These are phyloP conservation scores for Chrysomela aeneicollis DNA, from an alignment of 2,888 invertebrate genomes.

Conservation along the genomic window DNA sequence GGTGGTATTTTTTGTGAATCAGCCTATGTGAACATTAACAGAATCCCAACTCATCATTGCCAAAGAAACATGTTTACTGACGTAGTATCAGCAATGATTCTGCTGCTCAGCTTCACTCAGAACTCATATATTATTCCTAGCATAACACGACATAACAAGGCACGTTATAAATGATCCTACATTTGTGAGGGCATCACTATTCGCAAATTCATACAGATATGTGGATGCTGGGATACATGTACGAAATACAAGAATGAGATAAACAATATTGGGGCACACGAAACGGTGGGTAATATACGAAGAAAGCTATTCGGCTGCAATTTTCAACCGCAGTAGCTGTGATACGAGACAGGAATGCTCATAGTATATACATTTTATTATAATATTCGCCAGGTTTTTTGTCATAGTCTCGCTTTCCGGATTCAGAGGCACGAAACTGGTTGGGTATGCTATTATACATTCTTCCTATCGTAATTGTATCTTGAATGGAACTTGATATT, in stretches of 20 bases:
- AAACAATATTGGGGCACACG: slow-evolving; percentile 28
- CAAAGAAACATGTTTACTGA: not conserved
- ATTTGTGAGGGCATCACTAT: slow-evolving; percentile 31
- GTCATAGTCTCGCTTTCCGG: not conserved
- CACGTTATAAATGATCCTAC: slow-evolving; percentile 40
- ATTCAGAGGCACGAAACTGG: not conserved
- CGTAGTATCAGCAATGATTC: not conserved
- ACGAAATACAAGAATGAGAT: slow-evolving; percentile 37
- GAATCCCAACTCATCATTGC: no score
- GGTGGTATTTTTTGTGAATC: no score
- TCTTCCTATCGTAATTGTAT: slow-evolving; percentile 4
- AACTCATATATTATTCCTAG: slow-evolving; percentile 26
- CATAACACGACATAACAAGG: slow-evolving; percentile 31
- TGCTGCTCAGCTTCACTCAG: not conserved
- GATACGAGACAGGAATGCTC: not conserved
- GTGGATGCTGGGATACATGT: slow-evolving; percentile 37
- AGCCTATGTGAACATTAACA: no score
- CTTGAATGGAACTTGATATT: not conserved
- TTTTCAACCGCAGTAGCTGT: slow-evolving; percentile 1
- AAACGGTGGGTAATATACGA: slow-evolving; percentile 25
- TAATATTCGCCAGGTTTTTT: not conserved
- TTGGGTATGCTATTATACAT: not conserved
- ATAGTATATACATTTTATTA: not conserved
- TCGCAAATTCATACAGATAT: slow-evolving; percentile 41
- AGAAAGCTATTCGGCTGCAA: slow-evolving; percentile 6